These are phyloP conservation scores for Onychomys arenicola DNA, from an alignment of 2,797 vertebrate species.

Conservation along the genomic window DNA sequence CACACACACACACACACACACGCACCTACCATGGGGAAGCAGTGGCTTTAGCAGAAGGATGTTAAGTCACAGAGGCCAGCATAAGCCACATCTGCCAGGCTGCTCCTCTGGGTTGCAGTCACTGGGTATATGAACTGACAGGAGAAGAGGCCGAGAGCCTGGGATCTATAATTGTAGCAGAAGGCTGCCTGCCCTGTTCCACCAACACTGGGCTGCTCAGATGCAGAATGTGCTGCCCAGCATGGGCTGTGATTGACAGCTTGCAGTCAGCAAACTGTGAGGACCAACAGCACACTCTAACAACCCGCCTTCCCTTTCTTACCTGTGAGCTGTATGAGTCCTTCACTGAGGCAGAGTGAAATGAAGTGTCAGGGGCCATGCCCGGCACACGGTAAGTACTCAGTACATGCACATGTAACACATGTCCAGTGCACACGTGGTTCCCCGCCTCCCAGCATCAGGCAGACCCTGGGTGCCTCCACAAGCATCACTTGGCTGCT, in stretches of 20 bases:
- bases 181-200: not conserved
- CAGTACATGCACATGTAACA: not conserved
- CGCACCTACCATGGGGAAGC: not conserved
- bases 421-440: not conserved
- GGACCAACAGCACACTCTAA: not conserved
- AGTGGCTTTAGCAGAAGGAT: not conserved
- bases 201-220: not conserved
- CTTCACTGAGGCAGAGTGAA: not conserved
- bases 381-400: not conserved
- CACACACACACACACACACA: not conserved
- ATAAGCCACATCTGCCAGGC: not conserved
- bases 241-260: not conserved
- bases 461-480: not conserved
- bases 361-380: not conserved
- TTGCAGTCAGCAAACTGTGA: not conserved
- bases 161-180: fast-evolving
- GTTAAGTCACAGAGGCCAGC: not conserved
- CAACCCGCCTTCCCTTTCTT: not conserved
- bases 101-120: not conserved
- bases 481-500: not conserved
- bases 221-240: fast-evolving
- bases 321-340: not conserved
- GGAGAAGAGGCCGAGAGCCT: not conserved
- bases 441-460: not conserved
- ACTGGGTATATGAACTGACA: fast-evolving